A percentile compares a stretch with the other conserved stretches of the same genome.
These are phyloP conservation scores for Gila orcuttii DNA, from an alignment of 2,113 vertebrate genomes.

Conservation along the genomic window DNA sequence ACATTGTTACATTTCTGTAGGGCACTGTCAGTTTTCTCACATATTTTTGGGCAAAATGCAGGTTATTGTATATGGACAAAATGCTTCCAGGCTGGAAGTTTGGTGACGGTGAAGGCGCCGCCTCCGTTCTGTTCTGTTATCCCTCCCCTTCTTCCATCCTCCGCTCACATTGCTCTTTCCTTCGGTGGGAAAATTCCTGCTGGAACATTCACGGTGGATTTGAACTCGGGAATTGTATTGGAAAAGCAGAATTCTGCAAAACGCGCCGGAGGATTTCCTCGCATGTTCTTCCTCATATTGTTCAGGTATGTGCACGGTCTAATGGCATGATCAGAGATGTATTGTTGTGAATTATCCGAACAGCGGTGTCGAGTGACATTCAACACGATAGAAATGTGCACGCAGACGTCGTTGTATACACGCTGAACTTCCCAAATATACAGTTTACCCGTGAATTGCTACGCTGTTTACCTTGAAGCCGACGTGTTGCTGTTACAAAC, in stretches of 20 bases:
- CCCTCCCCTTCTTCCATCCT: constrained; percentile 39
- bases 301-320: constrained; percentile 46
- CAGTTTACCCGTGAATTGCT: background rate
- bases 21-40: background rate
- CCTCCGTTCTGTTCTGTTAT: background rate
- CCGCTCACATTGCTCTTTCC: constrained; percentile 18
- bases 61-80: background rate
- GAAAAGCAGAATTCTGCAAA: background rate
- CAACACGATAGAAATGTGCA: constrained; percentile 39
- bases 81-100: background rate
- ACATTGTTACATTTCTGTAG: background rate
- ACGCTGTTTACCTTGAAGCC: background rate
- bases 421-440: constrained; percentile 32
- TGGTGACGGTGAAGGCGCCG: constrained; percentile 13
- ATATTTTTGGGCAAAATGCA: background rate
- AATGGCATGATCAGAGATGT: background rate
- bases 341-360: constrained; percentile 8
- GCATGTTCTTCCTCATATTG: constrained; percentile 3
- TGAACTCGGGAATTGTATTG: constrained; percentile 31
- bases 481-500: constrained; percentile 15
- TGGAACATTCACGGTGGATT: constrained; percentile 36
- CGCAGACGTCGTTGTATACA: constrained; percentile 24
- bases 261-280: background rate
- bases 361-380: constrained; percentile 42
- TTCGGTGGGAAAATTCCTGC: constrained; percentile 53